Percentiles rank a stretch among this genome's conserved stretches.
These are phyloP conservation scores for Pyrocoelia pectoralis DNA, from an alignment of 2,888 invertebrate genomes.

Conservation along the genomic window DNA sequence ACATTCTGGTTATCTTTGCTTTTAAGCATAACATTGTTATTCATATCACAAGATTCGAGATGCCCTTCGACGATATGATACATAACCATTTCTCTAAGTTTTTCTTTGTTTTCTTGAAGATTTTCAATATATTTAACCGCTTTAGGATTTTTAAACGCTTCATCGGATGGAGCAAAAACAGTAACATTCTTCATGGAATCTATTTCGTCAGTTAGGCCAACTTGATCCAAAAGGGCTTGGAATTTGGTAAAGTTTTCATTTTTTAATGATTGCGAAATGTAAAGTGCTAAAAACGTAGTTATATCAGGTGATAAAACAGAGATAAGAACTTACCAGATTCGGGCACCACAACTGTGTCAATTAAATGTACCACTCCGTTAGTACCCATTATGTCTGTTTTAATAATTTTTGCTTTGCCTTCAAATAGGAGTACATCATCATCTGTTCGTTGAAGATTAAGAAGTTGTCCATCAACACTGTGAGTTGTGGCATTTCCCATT, in stretches of 20 bases:
- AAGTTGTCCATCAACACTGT: constrained; percentile 62
- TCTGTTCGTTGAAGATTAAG: constrained; percentile 61
- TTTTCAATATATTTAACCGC: constrained; percentile 55
- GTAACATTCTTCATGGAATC: constrained; percentile 68
- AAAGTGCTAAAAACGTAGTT: constrained; percentile 51
- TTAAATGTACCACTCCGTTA: constrained; percentile 77
- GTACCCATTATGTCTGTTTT: constrained; percentile 71
- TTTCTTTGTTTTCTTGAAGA: constrained; percentile 57
- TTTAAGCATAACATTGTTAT: constrained; percentile 63
- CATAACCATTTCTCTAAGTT: constrained; percentile 66
- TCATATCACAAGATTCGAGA: constrained; percentile 64
- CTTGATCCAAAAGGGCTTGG: constrained; percentile 63
- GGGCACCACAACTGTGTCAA: constrained; percentile 72
- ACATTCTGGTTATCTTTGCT: constrained; percentile 62
- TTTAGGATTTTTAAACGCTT: constrained; percentile 65
- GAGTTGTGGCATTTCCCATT: constrained; percentile 62
- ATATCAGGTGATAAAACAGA: neutral
- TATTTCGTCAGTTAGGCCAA: constrained; percentile 65
- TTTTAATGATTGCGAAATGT: constrained; percentile 61
- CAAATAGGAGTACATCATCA: constrained; percentile 65
- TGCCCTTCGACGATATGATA: constrained; percentile 70
- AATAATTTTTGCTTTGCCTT: constrained; percentile 66
- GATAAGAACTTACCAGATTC: constrained; percentile 61
- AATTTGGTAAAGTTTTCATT: constrained; percentile 70
- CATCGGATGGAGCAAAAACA: constrained; percentile 70